phyloP scores from a whole-genome alignment of 2,113 vertebrate genomes.

The Grammomys surdaster region DNA sequence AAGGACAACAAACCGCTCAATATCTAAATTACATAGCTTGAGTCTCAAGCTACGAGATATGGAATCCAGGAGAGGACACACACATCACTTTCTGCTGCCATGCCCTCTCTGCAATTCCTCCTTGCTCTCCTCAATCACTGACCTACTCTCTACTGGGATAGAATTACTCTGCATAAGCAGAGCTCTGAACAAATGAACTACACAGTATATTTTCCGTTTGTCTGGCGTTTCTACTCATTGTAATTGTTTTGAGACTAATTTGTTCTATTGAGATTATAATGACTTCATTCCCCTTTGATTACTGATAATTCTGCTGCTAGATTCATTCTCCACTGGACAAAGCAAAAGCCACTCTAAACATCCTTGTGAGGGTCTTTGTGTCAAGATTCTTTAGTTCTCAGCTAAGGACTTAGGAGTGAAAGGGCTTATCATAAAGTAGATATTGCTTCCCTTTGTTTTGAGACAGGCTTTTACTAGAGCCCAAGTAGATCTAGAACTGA shows the following conservation, averaged over 20 bases:
- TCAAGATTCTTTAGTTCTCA: neutral
- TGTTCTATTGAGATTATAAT: neutral
- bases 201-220: neutral
- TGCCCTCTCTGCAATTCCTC: too few relatives aligned
- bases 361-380: neutral
- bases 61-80: neutral
- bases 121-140: neutral
- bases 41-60: neutral
- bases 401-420: neutral
- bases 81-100: neutral
- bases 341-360: neutral
- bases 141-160: neutral
- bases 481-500: neutral
- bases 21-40: neutral
- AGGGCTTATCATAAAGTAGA: neutral
- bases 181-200: neutral
- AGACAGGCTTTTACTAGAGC: neutral
- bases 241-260: conserved; percentile 8
- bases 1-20: neutral
- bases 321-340: neutral
- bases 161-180: neutral
- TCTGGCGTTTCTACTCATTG: neutral
- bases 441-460: neutral
- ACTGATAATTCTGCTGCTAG: neutral
- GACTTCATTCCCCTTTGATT: neutral